A percentile compares a stretch with the other conserved stretches of the same genome.
phyloP scores from a whole-genome alignment of 2,797 vertebrate species.

The Gallinago solitaria region DNA sequence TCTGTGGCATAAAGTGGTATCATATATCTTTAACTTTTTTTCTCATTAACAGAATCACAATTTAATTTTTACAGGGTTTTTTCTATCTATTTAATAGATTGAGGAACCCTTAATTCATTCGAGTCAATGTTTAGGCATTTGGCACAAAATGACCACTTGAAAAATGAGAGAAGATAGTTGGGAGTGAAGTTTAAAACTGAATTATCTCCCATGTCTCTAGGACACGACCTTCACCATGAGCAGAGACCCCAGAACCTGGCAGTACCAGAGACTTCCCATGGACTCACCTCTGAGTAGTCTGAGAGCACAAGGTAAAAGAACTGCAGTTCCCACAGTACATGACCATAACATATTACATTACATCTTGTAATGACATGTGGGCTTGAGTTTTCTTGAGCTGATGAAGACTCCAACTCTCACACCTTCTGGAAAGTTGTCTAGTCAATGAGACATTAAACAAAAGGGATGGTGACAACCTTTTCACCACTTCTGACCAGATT shows the following conservation, averaged over 20 bases:
- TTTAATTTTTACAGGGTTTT: neutral
- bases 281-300: neutral
- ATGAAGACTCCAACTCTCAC: neutral
- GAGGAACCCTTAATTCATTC: neutral
- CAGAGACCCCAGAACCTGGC: neutral
- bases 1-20: neutral
- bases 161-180: neutral
- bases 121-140: neutral
- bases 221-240: neutral
- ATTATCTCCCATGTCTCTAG: neutral
- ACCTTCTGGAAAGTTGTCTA: neutral
- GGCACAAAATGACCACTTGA: neutral
- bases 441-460: neutral
- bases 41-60: neutral
- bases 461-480: accelerated
- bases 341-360: neutral
- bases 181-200: neutral
- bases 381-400: neutral
- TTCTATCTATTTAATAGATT: neutral
- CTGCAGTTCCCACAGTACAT: neutral
- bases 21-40: neutral
- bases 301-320: neutral
- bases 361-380: neutral
- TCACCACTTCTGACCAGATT: neutral
- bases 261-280: neutral